phyloP scores from a whole-genome alignment of 2,797 vertebrate species.

The Brachyrhaphis roseni region DNA sequence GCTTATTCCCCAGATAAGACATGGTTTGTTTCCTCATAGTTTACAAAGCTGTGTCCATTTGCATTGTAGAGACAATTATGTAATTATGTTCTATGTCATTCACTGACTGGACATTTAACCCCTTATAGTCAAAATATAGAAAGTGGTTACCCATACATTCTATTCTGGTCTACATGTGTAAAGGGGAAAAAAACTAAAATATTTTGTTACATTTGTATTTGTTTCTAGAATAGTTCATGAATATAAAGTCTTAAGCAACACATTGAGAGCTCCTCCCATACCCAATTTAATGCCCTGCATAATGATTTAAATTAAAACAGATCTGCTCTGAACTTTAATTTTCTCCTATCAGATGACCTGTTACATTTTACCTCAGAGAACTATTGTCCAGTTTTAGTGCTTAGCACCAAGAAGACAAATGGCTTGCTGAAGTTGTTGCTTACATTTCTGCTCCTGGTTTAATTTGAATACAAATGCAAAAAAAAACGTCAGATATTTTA shows the following conservation, averaged over 20 bases:
- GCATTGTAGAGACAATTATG: background rate
- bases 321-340: background rate
- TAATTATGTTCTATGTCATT: background rate
- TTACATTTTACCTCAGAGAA: background rate
- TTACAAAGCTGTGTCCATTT: conserved; percentile 1
- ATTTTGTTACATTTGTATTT: background rate
- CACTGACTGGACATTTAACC: background rate
- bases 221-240: background rate
- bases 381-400: background rate
- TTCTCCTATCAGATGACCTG: background rate
- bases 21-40: background rate
- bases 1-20: background rate
- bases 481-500: background rate
- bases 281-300: background rate
- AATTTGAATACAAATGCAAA: background rate
- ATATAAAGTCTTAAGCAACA: background rate
- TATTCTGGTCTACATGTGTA: background rate
- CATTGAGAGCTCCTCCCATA: background rate
- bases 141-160: background rate
- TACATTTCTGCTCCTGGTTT: background rate
- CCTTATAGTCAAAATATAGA: background rate
- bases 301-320: background rate
- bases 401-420: background rate
- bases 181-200: background rate
- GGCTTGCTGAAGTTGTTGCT: background rate